These are phyloP conservation scores for Heliconius eleuchia DNA, from an alignment of 1,140 invertebrate species.

Conservation along the genomic window DNA sequence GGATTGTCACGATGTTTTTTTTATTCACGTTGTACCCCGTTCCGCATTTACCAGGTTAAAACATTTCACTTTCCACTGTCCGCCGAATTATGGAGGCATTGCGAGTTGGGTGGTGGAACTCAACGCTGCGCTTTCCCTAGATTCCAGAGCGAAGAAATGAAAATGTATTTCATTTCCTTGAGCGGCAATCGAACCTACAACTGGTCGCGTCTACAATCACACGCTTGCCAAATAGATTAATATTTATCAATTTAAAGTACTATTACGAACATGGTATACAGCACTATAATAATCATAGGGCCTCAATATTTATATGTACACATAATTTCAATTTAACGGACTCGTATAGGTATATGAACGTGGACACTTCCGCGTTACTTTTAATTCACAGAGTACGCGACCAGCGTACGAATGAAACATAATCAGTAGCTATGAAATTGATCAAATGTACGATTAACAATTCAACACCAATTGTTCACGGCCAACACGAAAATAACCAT, in stretches of 20 bases:
- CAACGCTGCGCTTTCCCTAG: no score
- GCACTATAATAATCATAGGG: not conserved
- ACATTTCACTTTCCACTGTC: no score
- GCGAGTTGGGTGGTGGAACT: no score
- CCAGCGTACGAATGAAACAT: conserved; percentile 57
- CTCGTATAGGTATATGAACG: not conserved
- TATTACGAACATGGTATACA: not conserved
- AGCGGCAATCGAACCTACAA: no score
- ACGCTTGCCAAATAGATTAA: not conserved
- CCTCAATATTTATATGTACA: conserved; percentile 11
- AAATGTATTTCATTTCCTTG: no score
- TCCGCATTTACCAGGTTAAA: no score
- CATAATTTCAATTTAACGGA: conserved; percentile 20
- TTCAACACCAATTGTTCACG: conserved; percentile 49
- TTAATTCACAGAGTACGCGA: conserved; percentile 57
- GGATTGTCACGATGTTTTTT: no score
- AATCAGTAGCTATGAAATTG: conserved; percentile 48
- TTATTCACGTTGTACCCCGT: no score
- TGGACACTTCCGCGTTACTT: conserved; percentile 49
- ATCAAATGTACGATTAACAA: conserved; percentile 52
- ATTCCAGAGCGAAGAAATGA: no score
- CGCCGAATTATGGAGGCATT: no score
- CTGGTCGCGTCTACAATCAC: no score
- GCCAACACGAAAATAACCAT: conserved; percentile 30
- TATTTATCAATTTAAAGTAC: conserved; percentile 19